A percentile compares a stretch with the other conserved stretches of the same genome.
These are phyloP conservation scores for Gambusia yucatana DNA, from an alignment of 2,797 vertebrate genomes.

Conservation along the genomic window DNA sequence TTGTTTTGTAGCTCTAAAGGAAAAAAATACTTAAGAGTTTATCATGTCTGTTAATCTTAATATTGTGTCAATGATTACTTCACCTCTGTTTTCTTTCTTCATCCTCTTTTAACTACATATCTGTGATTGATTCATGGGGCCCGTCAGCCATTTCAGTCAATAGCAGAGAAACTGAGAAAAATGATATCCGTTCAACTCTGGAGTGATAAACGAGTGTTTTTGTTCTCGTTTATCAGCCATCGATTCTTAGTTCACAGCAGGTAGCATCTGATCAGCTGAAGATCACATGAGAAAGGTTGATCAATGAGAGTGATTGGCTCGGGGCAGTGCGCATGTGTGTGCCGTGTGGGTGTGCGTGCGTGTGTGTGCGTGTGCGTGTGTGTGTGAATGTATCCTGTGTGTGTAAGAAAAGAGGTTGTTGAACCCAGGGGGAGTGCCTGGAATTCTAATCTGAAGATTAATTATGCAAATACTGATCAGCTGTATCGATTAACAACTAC, in stretches of 20 bases:
- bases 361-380: not conserved
- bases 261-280: slow-evolving; percentile 81
- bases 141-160: slow-evolving; percentile 68
- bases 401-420: slow-evolving; percentile 34
- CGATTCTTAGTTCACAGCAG: slow-evolving; percentile 76
- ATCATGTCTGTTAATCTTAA: slow-evolving; percentile 55
- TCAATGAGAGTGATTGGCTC: slow-evolving; percentile 79
- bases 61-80: slow-evolving; percentile 62
- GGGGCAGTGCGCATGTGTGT: slow-evolving; percentile 14
- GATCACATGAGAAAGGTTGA: slow-evolving; percentile 78
- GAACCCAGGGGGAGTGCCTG: slow-evolving; percentile 63
- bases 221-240: slow-evolving; percentile 81
- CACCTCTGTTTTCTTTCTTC: slow-evolving; percentile 58
- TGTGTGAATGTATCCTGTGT: slow-evolving; percentile 20
- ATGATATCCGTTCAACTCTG: slow-evolving; percentile 79
- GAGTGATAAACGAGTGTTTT: slow-evolving; percentile 83
- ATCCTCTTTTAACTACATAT: slow-evolving; percentile 68
- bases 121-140: slow-evolving; percentile 75
- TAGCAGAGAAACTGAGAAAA: slow-evolving; percentile 80
- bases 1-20: slow-evolving; percentile 11
- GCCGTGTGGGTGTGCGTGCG: not conserved
- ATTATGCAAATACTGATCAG: slow-evolving; percentile 73
- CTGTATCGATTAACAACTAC: slow-evolving; percentile 70
- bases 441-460: slow-evolving; percentile 77
- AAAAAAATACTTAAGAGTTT: slow-evolving; percentile 48